phyloP scores from a whole-genome alignment of 1,140 invertebrate species.

The Bradysia coprophila region DNA sequence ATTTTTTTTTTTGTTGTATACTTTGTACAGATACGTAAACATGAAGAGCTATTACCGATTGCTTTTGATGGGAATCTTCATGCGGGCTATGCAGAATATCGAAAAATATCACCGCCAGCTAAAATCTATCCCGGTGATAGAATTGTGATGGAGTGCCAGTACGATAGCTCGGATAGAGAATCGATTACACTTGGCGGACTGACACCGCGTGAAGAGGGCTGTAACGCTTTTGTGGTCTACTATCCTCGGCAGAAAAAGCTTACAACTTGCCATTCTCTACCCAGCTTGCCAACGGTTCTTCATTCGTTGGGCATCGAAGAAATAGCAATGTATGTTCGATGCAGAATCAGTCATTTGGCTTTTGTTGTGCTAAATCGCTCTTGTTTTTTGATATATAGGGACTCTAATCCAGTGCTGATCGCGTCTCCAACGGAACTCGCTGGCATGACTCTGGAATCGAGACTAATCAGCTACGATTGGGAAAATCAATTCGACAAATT shows the following conservation, averaged over 20 bases:
- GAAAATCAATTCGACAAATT: slow-evolving; percentile 45
- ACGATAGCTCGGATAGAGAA: slow-evolving; percentile 34
- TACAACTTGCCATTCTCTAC: slow-evolving; percentile 38
- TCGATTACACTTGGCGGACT: slow-evolving; percentile 43
- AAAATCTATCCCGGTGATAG: slow-evolving; percentile 37
- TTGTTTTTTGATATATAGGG: slow-evolving; percentile 19
- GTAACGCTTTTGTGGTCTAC: slow-evolving; percentile 42
- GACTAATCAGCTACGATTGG: slow-evolving; percentile 48
- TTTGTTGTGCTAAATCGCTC: neutral
- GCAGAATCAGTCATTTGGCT: neutral
- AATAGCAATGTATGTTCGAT: slow-evolving; percentile 32
- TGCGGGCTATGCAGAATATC: slow-evolving; percentile 37
- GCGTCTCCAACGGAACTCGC: slow-evolving; percentile 37
- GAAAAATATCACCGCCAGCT: slow-evolving; percentile 28
- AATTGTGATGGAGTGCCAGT: slow-evolving; percentile 41
- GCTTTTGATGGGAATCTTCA: slow-evolving; percentile 36
- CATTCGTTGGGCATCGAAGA: slow-evolving; percentile 39
- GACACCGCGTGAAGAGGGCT: slow-evolving; percentile 41
- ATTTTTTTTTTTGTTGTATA: neutral
- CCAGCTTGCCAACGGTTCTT: slow-evolving; percentile 37
- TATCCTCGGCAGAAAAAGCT: slow-evolving; percentile 37
- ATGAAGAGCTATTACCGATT: slow-evolving; percentile 32
- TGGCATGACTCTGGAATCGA: slow-evolving; percentile 45
- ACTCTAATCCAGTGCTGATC: slow-evolving; percentile 42
- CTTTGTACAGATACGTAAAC: slow-evolving; percentile 27